Conservation (phyloP, 2,888 invertebrate genomes). For the Coleophora deauratella region DNA sequence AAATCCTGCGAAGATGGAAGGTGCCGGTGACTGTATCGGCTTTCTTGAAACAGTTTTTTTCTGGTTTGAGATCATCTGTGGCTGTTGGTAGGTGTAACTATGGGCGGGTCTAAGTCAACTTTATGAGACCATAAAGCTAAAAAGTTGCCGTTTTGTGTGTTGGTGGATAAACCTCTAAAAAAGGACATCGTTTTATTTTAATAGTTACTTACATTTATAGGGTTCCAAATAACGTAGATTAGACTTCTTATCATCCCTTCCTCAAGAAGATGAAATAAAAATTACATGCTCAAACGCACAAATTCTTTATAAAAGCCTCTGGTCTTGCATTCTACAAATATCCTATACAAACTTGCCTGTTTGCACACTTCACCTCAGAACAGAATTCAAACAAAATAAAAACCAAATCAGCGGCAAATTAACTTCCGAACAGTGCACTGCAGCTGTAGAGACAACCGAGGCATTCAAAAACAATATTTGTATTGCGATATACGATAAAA, state of each 20-base stretch:
- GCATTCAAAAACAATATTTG: slow-evolving; percentile 69
- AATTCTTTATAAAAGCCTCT: no score
- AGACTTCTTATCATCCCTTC: no score
- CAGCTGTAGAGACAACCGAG: slow-evolving; percentile 63
- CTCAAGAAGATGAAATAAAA: no score
- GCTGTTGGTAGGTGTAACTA: slow-evolving; percentile 46
- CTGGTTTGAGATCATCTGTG: slow-evolving; percentile 25
- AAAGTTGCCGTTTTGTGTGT: no score
- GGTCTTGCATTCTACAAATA: not conserved
- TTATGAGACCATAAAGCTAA: slow-evolving; percentile 15
- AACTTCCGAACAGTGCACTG: slow-evolving; percentile 47
- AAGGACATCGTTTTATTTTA: not conserved
- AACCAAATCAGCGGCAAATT: slow-evolving; percentile 59
- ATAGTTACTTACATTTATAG: no score
- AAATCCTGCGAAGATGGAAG: slow-evolving; percentile 36
- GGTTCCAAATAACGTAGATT: no score
- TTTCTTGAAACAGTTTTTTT: slow-evolving; percentile 37
- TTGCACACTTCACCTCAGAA: slow-evolving; percentile 9
- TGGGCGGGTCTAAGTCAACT: slow-evolving; percentile 51
- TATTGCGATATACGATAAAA: slow-evolving; percentile 70
- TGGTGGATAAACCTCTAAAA: no score
- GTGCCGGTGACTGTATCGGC: slow-evolving; percentile 47
- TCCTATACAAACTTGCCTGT: slow-evolving; percentile 10
- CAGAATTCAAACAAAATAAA: slow-evolving; percentile 30
- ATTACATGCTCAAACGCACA: no score